Base-by-base conservation (phyloP, 35 echinoderm and acorn worm species). In the Nesometra sesokonis region DNA sequence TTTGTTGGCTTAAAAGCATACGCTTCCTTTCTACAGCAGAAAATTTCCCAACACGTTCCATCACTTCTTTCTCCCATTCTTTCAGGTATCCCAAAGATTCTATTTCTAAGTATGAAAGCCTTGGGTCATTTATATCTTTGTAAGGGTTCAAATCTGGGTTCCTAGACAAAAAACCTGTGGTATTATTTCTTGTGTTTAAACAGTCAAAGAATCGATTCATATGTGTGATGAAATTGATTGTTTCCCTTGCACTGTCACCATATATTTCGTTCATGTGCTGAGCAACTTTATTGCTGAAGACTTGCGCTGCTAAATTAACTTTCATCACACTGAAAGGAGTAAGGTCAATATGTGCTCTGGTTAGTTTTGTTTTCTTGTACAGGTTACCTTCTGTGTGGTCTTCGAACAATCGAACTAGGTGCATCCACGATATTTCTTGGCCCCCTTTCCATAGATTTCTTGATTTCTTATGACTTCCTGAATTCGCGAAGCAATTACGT, bases 121-220 rank as follows among this genome's bases (percentile, higher is more conserved):
- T 38, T 15, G 83, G 35, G 29, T 84, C 83, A 84, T 84, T 17
- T 9, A 84, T 40, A 13, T 84, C 83, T 84, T 15, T 84, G 83
- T 84, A 84, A 0, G 83, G 34, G 23, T 37, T 37, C 3, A 84
- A 32, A 21, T 82, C 33, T 32, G 80, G 0, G 80, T 82, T 82
- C 8, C 80, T 32, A 17, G n/a, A 34, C 5, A 34, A 23, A 4
- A 31, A 1, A 34, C 29, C 80, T 17, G 32, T 32, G 35, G 15
- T 34, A 32, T 34, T 32, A 21, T 82, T 30, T 82, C 80, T 32
- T 30, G 80, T 34, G 21, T 82, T 82, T 21, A 82, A 21, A 21
- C 80, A 82, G 21, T 82, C 80, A 82, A 82, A 82, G 5, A 30
- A 82, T 13, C 80, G n/a, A 34, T 82, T 82, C 80, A 82, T 82